Conservation (phyloP, 2,888 invertebrate species). For the Notocelia uddmanniana region DNA sequence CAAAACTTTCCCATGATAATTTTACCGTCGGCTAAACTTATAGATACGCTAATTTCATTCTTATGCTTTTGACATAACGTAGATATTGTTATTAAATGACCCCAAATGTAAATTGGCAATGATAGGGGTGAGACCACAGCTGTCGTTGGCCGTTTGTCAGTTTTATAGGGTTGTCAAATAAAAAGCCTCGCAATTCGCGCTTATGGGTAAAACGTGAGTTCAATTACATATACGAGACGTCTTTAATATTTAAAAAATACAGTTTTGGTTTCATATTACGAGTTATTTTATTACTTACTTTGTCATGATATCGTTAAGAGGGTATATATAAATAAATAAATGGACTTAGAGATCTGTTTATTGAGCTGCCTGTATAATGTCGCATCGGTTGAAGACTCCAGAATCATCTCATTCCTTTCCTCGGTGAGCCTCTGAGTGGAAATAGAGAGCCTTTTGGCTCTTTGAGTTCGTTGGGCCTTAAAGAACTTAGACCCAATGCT, state of each 20-base stretch:
- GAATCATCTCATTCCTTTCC: too few species aligned
- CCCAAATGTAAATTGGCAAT: conserved; percentile 19
- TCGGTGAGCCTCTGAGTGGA: too few species aligned
- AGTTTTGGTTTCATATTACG: neutral
- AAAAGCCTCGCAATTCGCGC: conserved; percentile 32
- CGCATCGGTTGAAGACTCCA: too few species aligned
- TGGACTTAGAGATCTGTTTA: too few species aligned
- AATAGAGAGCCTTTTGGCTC: too few species aligned
- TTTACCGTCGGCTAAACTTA: neutral
- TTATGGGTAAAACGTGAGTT: conserved; percentile 38
- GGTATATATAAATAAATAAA: too few species aligned
- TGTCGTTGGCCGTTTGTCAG: conserved; percentile 46
- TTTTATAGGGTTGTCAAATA: conserved; percentile 47
- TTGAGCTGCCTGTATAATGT: too few species aligned
- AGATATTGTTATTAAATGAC: neutral
- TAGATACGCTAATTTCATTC: neutral
- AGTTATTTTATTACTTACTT: neutral
- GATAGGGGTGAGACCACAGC: conserved; percentile 40
- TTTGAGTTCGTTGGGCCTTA: too few species aligned
- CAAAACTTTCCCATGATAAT: conserved; percentile 22
- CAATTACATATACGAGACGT: neutral
- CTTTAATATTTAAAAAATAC: neutral
- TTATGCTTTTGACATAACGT: neutral
- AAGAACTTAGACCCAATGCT: too few species aligned
- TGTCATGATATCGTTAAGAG: too few species aligned